Base-by-base conservation (phyloP, 2,888 invertebrate genomes). In the Agriopis leucophaearia region DNA sequence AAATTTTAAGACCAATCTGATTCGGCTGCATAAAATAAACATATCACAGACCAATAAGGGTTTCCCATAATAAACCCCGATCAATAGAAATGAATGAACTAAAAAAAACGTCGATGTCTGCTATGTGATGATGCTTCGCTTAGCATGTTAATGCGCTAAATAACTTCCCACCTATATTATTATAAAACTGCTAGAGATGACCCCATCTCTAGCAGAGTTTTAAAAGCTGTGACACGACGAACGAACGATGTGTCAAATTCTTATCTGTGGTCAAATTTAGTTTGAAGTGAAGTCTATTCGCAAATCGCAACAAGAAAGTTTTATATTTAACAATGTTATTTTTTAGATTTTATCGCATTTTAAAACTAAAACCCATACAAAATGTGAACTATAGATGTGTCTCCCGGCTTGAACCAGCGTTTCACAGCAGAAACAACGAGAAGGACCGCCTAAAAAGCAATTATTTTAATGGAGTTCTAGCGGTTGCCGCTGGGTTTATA, bases 401-500 rank as follows among this genome's bases (percentile, higher is more conserved):
- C 27, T 84, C 83, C 59, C 84, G 85, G 65, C 70, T 85, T 69
- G 59, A 85, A 52, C 73, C 83, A 65, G 71, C 76, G 12, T 82
- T 74, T 74, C 81, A 84, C 63, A 83, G 79, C 57, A 69, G 82
- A 74, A 78, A 80, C 15, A 82, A 72, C 27, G 76, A 78, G 64
- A 73, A 79, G 67, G 76, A 80, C 35, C 73, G 69, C 60, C 81
- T 73, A 60, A 84, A 78, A 69, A 81, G 77, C 66, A 85, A 81
- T 73, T 74, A 82, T 75, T 84, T 84, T 66, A 77, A 83, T 67
- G 83, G 90, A 72, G 72, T 91, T 69, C 70, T 93, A 51, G 88
- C 86, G 9, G 84, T 92, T 1, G 90, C 92, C 1, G 86, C 90
- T 10, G 92, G 94, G 18, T 85, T 94, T 68, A 78, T 95, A 85